Evolutionary conservation across 2,888 invertebrate species (phyloP), one percentile per base, ranked within the genome.

Genomic region (Chrysomela aeneicollis): DNA sequence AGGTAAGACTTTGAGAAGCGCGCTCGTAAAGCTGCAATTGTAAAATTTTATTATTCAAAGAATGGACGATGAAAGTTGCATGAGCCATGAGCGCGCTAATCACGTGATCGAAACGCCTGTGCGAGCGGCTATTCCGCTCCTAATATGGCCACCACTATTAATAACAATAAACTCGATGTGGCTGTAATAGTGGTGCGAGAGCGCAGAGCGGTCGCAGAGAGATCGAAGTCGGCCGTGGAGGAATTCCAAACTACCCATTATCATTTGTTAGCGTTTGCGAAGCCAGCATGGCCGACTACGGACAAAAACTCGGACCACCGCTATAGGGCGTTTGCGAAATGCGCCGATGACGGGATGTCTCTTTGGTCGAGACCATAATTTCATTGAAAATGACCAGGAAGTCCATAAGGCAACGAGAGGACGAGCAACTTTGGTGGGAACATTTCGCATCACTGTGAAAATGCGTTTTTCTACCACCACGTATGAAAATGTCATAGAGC

Each of bases 121-220:
- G 76, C 74, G 76, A 78, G 78, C 79, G 78, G 79, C 80, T 77
- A 77, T 80, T 78, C 78, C 75, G 67, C 73, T 73, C 82, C 82
- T 66, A 81, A 82, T 82, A 82, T 78, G 82, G 82, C 68, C 75
- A 75, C 79, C 77, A 80, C 83, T 82, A 82, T 83, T 83, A 82
- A 82, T 82, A 83, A 82, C 82, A 83, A 83, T 83, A 83, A 83
- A 83, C 81, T 81, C 77, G 81, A 82, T 82, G 82, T 83, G 82
- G 80, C 81, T 81, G 82, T 83, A 83, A 83, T 83, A 81, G 82
- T 81, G 78, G 77, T 80, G 74, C 78, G 79, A 81, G 80, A 81
- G 80, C 76, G 75, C 4, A 26, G 76, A 79, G 77, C 75, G 74
- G 71, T 73, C 71, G 74, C 71, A 68, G 72, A 68, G 65, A 63